Percentiles rank a stretch among this genome's conserved stretches.
phyloP scores from a whole-genome alignment of 2,888 invertebrate genomes.

The Troides helena region DNA sequence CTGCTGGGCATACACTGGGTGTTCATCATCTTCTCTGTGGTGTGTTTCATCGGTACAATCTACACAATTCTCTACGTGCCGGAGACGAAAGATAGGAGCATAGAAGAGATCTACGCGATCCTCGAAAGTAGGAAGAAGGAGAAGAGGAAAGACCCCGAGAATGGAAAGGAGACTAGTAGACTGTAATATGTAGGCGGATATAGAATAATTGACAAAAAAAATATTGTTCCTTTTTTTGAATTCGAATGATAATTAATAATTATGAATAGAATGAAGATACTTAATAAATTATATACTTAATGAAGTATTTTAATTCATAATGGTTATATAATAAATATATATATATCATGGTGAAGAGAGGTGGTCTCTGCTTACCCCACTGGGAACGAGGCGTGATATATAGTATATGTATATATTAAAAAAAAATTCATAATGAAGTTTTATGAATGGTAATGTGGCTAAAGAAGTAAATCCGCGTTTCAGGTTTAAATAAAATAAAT shows the following conservation, averaged over 20 bases:
- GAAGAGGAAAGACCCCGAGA: constrained; percentile 63
- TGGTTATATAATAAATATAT: too few species aligned
- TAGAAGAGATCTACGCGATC: constrained; percentile 68
- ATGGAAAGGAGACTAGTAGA: constrained; percentile 59
- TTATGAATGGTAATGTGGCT: neutral
- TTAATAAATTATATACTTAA: constrained; percentile 21
- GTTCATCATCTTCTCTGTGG: constrained; percentile 68
- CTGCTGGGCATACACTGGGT: constrained; percentile 74
- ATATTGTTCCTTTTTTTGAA: neutral
- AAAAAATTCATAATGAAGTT: neutral
- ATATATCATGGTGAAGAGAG: too few species aligned
- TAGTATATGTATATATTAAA: too few species aligned
- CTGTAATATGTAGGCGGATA: constrained; percentile 45
- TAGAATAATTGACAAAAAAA: constrained; percentile 10
- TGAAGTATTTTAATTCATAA: constrained; percentile 23
- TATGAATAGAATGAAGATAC: constrained; percentile 9
- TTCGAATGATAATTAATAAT: neutral
- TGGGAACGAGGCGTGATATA: too few species aligned
- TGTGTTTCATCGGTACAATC: constrained; percentile 68
- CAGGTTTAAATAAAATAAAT: too few species aligned
- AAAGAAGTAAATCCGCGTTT: too few species aligned
- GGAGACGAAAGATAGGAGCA: constrained; percentile 67
- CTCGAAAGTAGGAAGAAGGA: constrained; percentile 64
- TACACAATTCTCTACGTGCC: constrained; percentile 73
- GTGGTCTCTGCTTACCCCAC: too few species aligned